Evolutionary conservation across 2,797 vertebrate species (phyloP).

Genomic region (Siniperca scherzeri): DNA sequence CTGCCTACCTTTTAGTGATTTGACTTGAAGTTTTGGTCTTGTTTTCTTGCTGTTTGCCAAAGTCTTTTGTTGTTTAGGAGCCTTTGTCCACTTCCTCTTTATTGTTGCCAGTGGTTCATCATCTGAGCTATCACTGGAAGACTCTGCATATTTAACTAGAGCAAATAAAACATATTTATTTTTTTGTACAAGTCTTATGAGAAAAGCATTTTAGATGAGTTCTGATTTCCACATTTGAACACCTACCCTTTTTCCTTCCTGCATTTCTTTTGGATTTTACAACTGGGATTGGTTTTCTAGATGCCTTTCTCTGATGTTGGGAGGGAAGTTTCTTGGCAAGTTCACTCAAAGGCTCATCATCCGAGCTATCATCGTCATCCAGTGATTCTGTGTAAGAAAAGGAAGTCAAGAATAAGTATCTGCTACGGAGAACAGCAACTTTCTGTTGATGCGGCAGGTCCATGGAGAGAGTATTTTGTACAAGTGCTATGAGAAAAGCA

Average conservation of each 20-base stretch:
- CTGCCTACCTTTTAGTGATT: slow-evolving; percentile 25
- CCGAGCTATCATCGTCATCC: slow-evolving; percentile 45
- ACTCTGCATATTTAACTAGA: slow-evolving; percentile 66
- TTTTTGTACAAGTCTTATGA: neutral
- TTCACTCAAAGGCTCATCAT: slow-evolving; percentile 69
- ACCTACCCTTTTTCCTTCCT: slow-evolving; percentile 56
- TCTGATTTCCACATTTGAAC: neutral
- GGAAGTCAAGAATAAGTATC: neutral
- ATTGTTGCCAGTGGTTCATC: slow-evolving; percentile 43
- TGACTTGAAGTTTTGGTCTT: slow-evolving; percentile 9
- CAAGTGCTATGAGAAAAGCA: fast-evolving
- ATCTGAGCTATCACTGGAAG: slow-evolving; percentile 69
- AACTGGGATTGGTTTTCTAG: neutral
- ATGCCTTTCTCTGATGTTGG: slow-evolving; percentile 11
- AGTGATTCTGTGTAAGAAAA: slow-evolving; percentile 48
- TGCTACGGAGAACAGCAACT: neutral
- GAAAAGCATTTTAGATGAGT: neutral
- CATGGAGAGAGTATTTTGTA: neutral
- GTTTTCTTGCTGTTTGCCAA: slow-evolving; percentile 20
- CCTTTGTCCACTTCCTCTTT: slow-evolving; percentile 38
- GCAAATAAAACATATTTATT: neutral
- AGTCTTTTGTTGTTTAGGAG: slow-evolving; percentile 26
- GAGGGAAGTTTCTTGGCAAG: slow-evolving; percentile 44
- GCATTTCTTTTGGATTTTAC: slow-evolving; percentile 56
- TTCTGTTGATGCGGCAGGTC: neutral